Evolutionary conservation across 2,888 invertebrate species (phyloP), one percentile per base, ranked within the genome.

Genomic region (Netelia fuscicornis): DNA sequence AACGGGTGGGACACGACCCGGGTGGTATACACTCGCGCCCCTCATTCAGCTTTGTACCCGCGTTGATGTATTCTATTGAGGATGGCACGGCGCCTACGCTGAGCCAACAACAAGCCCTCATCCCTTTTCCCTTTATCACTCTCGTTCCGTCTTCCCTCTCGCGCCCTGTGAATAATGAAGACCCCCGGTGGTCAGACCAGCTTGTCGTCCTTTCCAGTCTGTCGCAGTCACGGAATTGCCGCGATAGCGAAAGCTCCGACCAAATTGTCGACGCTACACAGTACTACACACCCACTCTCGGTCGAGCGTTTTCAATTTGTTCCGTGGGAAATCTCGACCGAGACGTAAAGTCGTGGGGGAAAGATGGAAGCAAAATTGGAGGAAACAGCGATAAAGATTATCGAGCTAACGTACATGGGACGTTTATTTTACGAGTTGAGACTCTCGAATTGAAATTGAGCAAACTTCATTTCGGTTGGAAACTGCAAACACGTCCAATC

Each of bases 21-120:
- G 60, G 60, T 37, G 76, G 72, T 17, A 60, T 76, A 20, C 42
- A 52, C 72, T 60, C 81, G 17, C 67, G 9, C 52, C 76, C 82
- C 87, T 87, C 89, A 89, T 90, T 88, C 88, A 74, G 87, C 87
- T 89, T 90, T 88, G 87, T 87, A 85, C 81, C 83, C 37, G 81
- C 79, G 87, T 87, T 91, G 89, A 91, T 91, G 91, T 89, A 91
- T 91, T 91, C 91, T 83, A 91, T 91, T 91, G 90, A 92, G 89
- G 87, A 86, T 86, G 85, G 86, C 86, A 87, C 87, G 77, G 70
- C 81, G 68, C 54, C 71, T 78, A 60, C 84, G 72, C 70, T 89
- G 88, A 86, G 86, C 89, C 87, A 88, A 91, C 91, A 90, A 91
- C 89, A 87, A 86, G 84, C 87, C 48, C 58, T 48, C 74, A 5